Evolutionary conservation across 2,113 vertebrate species (phyloP).

Genomic region (Progne subis): DNA sequence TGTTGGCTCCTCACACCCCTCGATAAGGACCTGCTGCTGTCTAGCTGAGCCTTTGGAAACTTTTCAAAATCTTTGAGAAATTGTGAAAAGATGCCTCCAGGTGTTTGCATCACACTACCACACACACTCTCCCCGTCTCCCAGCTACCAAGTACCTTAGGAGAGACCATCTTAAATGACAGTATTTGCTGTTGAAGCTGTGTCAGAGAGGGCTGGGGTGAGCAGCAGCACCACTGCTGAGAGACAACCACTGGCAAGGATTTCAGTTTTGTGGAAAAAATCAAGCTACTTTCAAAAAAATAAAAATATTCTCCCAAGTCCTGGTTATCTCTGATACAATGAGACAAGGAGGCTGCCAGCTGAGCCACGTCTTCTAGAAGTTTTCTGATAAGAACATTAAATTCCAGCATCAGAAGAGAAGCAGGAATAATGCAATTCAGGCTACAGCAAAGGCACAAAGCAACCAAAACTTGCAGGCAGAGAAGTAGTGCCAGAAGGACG

Average conservation of each 20-base stretch:
- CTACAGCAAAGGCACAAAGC: neutral
- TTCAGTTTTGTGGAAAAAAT: neutral
- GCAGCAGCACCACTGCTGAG: neutral
- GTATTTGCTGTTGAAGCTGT: rapidly evolving
- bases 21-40: neutral
- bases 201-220: neutral
- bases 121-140: neutral
- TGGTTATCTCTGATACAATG: neutral
- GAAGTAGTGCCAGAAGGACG: neutral
- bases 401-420: neutral
- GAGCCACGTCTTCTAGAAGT: neutral
- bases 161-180: neutral
- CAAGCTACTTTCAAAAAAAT: neutral
- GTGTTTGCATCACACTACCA: neutral
- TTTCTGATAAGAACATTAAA: neutral
- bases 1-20: neutral
- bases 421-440: neutral
- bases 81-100: neutral
- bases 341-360: neutral
- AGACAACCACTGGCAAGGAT: neutral
- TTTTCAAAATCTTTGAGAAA: neutral
- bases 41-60: neutral
- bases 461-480: neutral
- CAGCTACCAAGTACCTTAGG: neutral
- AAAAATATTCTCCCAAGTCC: neutral